phyloP scores from a whole-genome alignment of 92 coral and sea anemone genomes.

The Virgularia gustaviana region DNA sequence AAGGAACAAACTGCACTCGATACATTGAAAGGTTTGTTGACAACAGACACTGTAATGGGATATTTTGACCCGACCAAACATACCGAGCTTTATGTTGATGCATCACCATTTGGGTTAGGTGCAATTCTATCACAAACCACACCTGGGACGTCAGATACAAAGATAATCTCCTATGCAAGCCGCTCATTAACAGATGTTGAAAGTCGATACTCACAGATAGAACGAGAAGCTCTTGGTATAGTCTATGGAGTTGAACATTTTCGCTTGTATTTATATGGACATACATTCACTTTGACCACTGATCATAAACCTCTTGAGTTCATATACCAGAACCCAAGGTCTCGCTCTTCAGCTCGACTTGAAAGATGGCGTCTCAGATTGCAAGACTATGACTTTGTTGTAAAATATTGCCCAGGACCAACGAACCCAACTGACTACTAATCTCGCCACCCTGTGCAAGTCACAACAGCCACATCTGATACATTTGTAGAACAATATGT shows the following conservation, averaged over 20 bases:
- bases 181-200: background rate
- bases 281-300: background rate
- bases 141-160: background rate
- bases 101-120: background rate
- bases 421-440: constrained; percentile 1
- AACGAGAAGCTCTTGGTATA: constrained; percentile 4
- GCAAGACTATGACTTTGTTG: background rate
- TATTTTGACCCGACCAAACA: constrained; percentile 46
- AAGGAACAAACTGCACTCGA: constrained; percentile 46
- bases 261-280: constrained; percentile 1
- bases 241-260: background rate
- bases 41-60: constrained; percentile 46
- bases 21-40: constrained; percentile 35
- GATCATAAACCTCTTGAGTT: constrained; percentile 9
- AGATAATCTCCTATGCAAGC: constrained; percentile 1
- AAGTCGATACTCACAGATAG: background rate
- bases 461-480: background rate
- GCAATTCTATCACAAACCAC: background rate
- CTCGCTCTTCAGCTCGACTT: background rate
- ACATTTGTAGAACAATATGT: background rate
- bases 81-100: constrained; percentile 19
- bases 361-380: constrained; percentile 4
- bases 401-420: constrained; percentile 9
- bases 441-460: background rate
- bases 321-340: background rate